Conservation (phyloP, 2,797 vertebrate genomes). For the Enteromius thamalakanensis region DNA sequence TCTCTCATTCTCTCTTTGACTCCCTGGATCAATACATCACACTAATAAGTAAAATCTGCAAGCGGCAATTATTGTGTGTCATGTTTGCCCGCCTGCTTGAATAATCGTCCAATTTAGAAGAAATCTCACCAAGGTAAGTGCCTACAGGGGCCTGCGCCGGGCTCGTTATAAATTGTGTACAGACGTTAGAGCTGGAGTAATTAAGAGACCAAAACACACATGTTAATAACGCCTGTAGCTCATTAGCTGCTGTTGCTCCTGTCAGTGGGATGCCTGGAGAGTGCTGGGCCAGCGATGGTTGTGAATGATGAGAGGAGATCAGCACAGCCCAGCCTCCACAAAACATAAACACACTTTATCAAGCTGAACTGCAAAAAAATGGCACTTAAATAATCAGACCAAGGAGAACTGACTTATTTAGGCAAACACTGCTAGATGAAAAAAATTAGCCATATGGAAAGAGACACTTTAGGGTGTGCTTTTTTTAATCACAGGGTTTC, state of each 20-base stretch:
- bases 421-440: neutral
- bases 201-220: slow-evolving; percentile 75
- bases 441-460: slow-evolving; percentile 16
- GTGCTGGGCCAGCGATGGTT: slow-evolving; percentile 34
- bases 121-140: slow-evolving; percentile 71
- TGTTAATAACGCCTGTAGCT: slow-evolving; percentile 69
- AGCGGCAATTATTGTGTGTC: slow-evolving; percentile 76
- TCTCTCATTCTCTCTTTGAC: slow-evolving; percentile 16
- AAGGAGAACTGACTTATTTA: slow-evolving; percentile 6
- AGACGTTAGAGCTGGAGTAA: slow-evolving; percentile 66
- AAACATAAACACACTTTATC: slow-evolving; percentile 43
- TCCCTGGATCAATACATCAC: slow-evolving; percentile 72
- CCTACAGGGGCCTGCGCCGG: slow-evolving; percentile 56
- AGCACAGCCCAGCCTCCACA: slow-evolving; percentile 28
- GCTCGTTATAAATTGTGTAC: slow-evolving; percentile 68
- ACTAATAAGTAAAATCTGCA: slow-evolving; percentile 78
- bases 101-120: slow-evolving; percentile 76
- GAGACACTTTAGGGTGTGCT: slow-evolving; percentile 16
- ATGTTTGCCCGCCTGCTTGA: slow-evolving; percentile 74
- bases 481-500: slow-evolving; percentile 11
- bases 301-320: slow-evolving; percentile 45
- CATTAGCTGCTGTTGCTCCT: slow-evolving; percentile 59
- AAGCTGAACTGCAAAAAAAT: neutral
- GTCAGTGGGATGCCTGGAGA: slow-evolving; percentile 52
- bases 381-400: slow-evolving; percentile 21